Percentiles rank a stretch among this genome's conserved stretches.
These are phyloP conservation scores for Rhombomys opimus DNA, from an alignment of 2,113 vertebrate species.

Conservation along the genomic window DNA sequence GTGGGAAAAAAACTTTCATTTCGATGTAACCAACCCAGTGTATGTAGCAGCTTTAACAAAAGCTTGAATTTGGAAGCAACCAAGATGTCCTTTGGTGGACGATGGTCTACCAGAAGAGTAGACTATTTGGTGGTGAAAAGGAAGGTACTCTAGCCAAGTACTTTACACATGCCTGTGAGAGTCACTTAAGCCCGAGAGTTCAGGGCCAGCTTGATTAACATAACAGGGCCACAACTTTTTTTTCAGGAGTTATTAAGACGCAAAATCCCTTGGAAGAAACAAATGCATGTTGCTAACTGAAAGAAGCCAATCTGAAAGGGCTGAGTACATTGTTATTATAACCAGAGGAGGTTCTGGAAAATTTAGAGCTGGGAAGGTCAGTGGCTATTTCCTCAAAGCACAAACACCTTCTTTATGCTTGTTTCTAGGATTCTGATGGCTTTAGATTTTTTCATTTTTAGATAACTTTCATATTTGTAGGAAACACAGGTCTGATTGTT, in stretches of 20 bases:
- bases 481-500: background rate
- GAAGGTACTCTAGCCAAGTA: background rate
- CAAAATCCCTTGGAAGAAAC: background rate
- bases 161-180: too few species aligned
- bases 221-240: background rate
- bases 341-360: background rate
- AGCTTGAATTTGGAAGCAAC: background rate
- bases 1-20: background rate
- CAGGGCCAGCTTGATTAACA: background rate
- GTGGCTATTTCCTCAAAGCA: background rate
- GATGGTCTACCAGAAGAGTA: background rate
- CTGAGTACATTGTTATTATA: background rate
- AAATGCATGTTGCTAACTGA: background rate
- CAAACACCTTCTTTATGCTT: background rate
- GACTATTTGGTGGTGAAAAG: background rate
- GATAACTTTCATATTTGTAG: background rate
- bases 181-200: background rate
- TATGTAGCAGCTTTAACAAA: background rate
- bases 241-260: background rate
- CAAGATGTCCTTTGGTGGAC: background rate
- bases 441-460: background rate
- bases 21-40: background rate
- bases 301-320: background rate
- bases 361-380: background rate
- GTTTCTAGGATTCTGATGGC: background rate